Conservation (phyloP, 92 coral and sea anemone genomes). For the Palythoa caribaeorum region DNA sequence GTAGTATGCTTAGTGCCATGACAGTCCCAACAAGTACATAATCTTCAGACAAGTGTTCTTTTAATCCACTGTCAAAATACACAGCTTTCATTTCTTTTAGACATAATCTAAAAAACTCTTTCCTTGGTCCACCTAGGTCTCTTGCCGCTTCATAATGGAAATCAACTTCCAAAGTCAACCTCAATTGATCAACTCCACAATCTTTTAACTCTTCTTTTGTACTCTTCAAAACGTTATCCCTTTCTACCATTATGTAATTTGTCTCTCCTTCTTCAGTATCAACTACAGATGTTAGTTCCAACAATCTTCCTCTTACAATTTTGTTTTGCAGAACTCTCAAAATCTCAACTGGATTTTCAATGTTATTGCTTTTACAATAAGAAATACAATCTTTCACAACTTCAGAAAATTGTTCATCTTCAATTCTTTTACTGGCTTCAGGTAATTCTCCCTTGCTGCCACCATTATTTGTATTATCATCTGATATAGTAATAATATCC, state of each 20-base stretch:
- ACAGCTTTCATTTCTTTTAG: slow-evolving; percentile 53
- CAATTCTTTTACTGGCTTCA: background rate
- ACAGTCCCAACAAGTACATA: slow-evolving; percentile 62
- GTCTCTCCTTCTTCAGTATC: slow-evolving; percentile 45
- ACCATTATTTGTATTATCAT: slow-evolving; percentile 14
- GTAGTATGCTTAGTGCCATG: slow-evolving; percentile 75
- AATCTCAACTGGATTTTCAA: slow-evolving; percentile 50
- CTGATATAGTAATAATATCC: slow-evolving; percentile 10
- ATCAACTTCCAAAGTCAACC: slow-evolving; percentile 68
- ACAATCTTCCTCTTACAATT: slow-evolving; percentile 45
- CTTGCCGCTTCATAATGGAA: slow-evolving; percentile 65
- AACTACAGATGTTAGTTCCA: slow-evolving; percentile 40
- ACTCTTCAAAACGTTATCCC: slow-evolving; percentile 55
- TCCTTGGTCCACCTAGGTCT: slow-evolving; percentile 77
- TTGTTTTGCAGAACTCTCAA: slow-evolving; percentile 44
- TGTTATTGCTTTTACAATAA: slow-evolving; percentile 27
- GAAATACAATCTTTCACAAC: slow-evolving; percentile 15
- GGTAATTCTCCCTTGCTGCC: slow-evolving; percentile 6
- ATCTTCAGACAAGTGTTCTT: slow-evolving; percentile 68
- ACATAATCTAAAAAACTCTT: slow-evolving; percentile 61
- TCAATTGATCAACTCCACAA: slow-evolving; percentile 34
- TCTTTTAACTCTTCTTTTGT: slow-evolving; percentile 61
- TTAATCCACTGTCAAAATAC: slow-evolving; percentile 66
- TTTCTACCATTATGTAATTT: slow-evolving; percentile 60
- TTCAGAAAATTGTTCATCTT: slow-evolving; percentile 20